Evolutionary conservation across 2,888 invertebrate genomes (phyloP).

Genomic region (Hydropsyche betteni): DNA sequence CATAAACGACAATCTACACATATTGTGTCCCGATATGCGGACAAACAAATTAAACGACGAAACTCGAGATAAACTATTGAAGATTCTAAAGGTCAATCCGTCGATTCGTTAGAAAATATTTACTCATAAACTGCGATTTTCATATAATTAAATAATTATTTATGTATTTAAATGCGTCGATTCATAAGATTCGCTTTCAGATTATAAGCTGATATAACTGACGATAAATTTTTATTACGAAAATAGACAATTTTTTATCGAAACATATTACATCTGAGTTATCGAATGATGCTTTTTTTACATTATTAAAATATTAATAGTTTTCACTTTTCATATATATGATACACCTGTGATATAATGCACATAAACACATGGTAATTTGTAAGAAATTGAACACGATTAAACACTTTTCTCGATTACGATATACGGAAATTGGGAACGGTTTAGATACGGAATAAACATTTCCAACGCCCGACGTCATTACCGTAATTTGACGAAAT

Average conservation of each 20-base stretch:
- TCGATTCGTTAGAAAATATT: constrained; percentile 18
- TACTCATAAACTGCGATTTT: neutral
- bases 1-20: constrained; percentile 14
- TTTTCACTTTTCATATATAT: no score
- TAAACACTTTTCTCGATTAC: constrained; percentile 2
- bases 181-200: constrained; percentile 3
- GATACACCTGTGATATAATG: no score
- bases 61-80: constrained; percentile 4
- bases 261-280: no score
- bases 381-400: constrained; percentile 12
- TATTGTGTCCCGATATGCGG: constrained; percentile 9
- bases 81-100: constrained; percentile 21
- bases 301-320: no score
- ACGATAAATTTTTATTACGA: no score
- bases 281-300: no score
- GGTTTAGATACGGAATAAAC: constrained; percentile 6
- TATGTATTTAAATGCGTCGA: constrained; percentile 21
- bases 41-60: constrained; percentile 27
- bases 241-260: no score
- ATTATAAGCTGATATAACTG: neutral
- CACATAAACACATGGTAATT: constrained; percentile 4
- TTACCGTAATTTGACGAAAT: constrained; percentile 30
- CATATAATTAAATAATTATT: constrained; percentile 26
- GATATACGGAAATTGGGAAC: constrained; percentile 29
- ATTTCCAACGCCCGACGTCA: neutral